Percentiles rank a stretch among this genome's conserved stretches.
phyloP scores from a whole-genome alignment of 2,113 vertebrate genomes.

The Candoia aspera region DNA sequence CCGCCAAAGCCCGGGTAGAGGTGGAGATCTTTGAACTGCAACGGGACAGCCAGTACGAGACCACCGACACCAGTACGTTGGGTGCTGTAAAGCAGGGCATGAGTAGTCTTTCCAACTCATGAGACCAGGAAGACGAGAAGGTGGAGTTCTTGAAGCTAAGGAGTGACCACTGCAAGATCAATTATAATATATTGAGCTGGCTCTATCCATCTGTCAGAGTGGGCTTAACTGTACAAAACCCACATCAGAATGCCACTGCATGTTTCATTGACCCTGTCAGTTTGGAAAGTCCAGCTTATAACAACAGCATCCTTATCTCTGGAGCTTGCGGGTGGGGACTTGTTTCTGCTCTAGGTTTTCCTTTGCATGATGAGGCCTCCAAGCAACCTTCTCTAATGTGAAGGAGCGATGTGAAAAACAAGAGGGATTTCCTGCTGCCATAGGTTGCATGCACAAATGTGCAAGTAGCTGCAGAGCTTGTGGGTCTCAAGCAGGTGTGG shows the following conservation, averaged over 20 bases:
- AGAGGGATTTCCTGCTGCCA: background rate
- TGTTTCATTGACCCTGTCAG: background rate
- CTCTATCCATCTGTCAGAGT: background rate
- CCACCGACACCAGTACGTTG: conserved; percentile 90
- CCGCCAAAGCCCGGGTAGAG: conserved; percentile 83
- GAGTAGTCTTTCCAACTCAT: background rate
- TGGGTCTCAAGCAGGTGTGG: background rate
- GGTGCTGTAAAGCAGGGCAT: background rate
- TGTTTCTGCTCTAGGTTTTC: background rate
- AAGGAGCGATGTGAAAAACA: background rate
- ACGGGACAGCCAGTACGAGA: conserved; percentile 89
- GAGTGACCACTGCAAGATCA: background rate
- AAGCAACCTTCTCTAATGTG: background rate
- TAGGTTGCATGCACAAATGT: background rate
- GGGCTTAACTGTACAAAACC: background rate
- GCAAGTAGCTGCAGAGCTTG: background rate
- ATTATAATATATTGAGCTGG: background rate
- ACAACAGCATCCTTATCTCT: background rate
- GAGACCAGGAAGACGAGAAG: background rate
- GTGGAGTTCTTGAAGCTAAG: background rate
- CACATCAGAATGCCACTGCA: background rate
- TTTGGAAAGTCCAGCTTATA: background rate
- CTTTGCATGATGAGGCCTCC: background rate
- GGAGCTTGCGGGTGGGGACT: background rate
- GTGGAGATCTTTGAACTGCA: conserved; percentile 89